Percentiles rank a stretch among this genome's conserved stretches.
These are phyloP conservation scores for Dipodomys ordii DNA, from an alignment of 2,113 vertebrate species.

Conservation along the genomic window DNA sequence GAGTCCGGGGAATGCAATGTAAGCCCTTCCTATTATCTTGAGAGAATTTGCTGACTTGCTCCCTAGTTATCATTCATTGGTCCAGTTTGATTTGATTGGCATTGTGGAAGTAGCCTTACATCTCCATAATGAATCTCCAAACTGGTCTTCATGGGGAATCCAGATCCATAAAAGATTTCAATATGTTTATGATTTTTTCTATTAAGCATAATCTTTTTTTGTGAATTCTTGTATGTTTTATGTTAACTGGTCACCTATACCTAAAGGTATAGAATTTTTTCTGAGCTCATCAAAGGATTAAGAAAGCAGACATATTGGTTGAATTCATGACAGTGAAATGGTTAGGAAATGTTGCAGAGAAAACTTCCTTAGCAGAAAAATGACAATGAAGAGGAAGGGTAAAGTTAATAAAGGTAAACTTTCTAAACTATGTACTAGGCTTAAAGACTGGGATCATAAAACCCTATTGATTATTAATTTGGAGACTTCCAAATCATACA, in stretches of 20 bases:
- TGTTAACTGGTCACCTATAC: not conserved
- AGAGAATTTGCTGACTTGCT: not conserved
- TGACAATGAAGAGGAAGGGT: not conserved
- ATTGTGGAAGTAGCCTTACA: not conserved
- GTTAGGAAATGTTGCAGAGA: not conserved
- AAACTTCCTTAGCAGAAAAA: not conserved
- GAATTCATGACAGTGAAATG: not conserved
- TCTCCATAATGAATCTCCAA: not conserved
- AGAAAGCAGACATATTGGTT: too few species aligned
- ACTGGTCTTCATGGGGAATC: not conserved
- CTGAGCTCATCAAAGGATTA: too few species aligned
- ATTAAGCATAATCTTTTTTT: slow-evolving; percentile 5
- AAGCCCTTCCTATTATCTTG: not conserved
- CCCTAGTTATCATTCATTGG: not conserved
- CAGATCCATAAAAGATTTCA: not conserved
- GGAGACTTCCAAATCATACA: not conserved
- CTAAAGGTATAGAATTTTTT: not conserved
- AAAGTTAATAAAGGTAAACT: not conserved
- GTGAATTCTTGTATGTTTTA: not conserved
- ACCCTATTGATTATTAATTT: not conserved
- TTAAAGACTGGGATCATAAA: not conserved
- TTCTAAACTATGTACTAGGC: not conserved
- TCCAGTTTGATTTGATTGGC: not conserved
- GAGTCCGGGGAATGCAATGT: not conserved
- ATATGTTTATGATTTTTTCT: not conserved